Evolutionary conservation across 2,113 vertebrate species (phyloP).

Genomic region (Nothoprocta pentlandii): DNA sequence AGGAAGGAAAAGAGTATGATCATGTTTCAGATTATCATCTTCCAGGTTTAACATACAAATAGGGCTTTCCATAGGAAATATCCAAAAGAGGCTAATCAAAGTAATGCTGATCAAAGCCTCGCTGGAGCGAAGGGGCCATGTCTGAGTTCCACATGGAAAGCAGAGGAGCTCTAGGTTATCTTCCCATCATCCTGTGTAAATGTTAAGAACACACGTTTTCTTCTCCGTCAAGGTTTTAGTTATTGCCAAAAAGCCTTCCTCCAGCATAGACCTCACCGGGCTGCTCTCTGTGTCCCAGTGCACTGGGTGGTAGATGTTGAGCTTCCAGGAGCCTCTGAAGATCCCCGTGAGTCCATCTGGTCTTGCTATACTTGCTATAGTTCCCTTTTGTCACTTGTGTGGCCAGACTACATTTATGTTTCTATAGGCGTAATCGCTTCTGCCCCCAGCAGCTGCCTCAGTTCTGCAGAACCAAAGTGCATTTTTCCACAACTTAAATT

Average conservation of each 20-base stretch:
- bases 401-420: background rate
- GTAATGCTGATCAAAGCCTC: background rate
- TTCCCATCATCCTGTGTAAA: background rate
- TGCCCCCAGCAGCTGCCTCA: background rate
- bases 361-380: background rate
- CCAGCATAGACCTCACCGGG: fast-evolving
- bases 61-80: background rate
- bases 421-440: background rate
- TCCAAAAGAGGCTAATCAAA: background rate
- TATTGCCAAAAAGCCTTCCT: background rate
- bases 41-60: background rate
- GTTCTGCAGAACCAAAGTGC: background rate
- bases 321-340: background rate
- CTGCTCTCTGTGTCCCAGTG: background rate
- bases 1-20: background rate
- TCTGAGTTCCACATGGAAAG: background rate
- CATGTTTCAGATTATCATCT: background rate
- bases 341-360: background rate
- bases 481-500: background rate
- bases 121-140: background rate
- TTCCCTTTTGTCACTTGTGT: background rate
- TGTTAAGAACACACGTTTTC: background rate
- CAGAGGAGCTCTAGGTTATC: background rate
- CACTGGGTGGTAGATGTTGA: background rate
- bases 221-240: background rate